phyloP scores from a whole-genome alignment of 2,888 invertebrate species.

The Troides aeacus region DNA sequence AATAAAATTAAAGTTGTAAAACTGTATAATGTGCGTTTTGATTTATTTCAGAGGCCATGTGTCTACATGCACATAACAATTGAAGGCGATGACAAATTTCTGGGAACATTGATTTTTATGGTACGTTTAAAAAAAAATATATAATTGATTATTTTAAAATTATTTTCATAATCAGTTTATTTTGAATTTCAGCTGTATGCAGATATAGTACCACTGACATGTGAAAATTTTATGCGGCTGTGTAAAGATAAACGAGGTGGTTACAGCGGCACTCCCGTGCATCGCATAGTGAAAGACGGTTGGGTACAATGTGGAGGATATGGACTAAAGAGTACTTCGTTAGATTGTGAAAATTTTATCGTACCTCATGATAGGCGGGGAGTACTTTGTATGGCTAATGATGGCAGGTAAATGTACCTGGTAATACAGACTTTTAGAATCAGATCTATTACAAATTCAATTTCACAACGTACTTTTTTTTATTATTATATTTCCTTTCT shows the following conservation, averaged over 20 bases:
- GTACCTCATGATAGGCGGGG: constrained; percentile 84
- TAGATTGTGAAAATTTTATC: constrained; percentile 84
- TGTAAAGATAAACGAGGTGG: constrained; percentile 71
- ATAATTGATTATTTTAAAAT: background rate
- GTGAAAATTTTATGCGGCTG: constrained; percentile 79
- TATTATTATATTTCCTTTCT: no score
- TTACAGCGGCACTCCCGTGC: constrained; percentile 79
- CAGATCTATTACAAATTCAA: no score
- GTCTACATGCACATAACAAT: constrained; percentile 78
- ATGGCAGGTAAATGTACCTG: constrained; percentile 65
- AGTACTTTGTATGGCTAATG: constrained; percentile 86
- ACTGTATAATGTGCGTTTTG: background rate
- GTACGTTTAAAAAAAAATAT: constrained; percentile 54
- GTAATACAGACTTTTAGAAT: no score
- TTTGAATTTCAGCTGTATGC: constrained; percentile 70
- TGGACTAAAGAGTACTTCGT: constrained; percentile 55
- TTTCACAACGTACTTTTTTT: no score
- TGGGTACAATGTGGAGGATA: constrained; percentile 86
- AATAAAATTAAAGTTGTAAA: background rate
- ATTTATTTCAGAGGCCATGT: constrained; percentile 76
- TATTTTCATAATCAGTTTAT: background rate
- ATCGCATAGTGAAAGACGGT: constrained; percentile 83
- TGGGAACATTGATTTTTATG: constrained; percentile 81
- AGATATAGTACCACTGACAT: constrained; percentile 80
- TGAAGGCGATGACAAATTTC: constrained; percentile 53